Evolutionary conservation across 1,140 invertebrate genomes (phyloP), one percentile per base, ranked within the genome.

Genomic region (Goniozus legneri): DNA sequence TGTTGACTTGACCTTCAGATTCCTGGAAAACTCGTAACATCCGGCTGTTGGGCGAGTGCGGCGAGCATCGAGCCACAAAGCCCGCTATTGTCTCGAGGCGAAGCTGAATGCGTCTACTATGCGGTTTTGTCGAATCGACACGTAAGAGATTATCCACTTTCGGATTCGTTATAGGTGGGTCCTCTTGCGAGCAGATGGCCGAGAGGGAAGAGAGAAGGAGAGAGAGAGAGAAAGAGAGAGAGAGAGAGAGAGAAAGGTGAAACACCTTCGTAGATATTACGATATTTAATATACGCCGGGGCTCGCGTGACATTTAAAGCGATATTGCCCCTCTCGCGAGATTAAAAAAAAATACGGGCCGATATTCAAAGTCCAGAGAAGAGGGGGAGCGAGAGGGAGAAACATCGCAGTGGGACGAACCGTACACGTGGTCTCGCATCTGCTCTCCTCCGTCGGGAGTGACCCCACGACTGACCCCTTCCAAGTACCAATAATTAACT

Each of bases 401-500:
- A n/a, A n/a, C n/a, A n/a, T n/a, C n/a, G n/a, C n/a, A n/a, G n/a
- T n/a, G n/a, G n/a, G n/a, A n/a, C n/a, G n/a, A n/a, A 22, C 30
- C 21, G 54, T 61, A 54, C 64, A 68, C 64, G 65, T 67, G 65
- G 56, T 53, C 64, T 55, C 45, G 61, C 64, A 67, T 64, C 61
- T 67, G 64, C 61, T 60, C n/a, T n/a, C 53, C 58, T 55, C 54
- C 53, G 53, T 44, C 50, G n/a, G n/a, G 54, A 59, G 36, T 57
- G 63, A 65, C 60, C 64, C 58, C 32, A 31, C 22, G 42, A 34
- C 51, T 65, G 63, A 67, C 63, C 63, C 57, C 48, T 52, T 47
- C 54, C 64, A 67, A 67, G 64, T 67, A 67, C 65, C 59, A 65
- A 67, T 64, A 67, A 67, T 67, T 67, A 67, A 65, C 64, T 62